These are phyloP conservation scores for Siphonodentalium dalli DNA, from an alignment of 2,888 invertebrate genomes.

Conservation along the genomic window DNA sequence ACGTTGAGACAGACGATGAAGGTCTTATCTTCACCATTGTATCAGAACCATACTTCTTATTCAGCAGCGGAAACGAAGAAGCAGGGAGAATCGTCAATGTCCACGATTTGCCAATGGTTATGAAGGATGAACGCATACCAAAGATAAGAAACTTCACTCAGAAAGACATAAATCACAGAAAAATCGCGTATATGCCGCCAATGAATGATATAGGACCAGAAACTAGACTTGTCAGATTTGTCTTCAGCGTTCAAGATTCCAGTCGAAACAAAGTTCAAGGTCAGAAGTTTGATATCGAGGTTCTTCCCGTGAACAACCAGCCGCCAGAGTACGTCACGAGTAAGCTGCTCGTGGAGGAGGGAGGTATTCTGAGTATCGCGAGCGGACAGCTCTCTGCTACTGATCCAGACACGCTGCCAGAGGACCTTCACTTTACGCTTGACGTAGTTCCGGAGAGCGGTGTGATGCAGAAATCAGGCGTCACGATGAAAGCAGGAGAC, in stretches of 20 bases:
- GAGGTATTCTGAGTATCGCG: slow-evolving; percentile 58
- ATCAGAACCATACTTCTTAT: slow-evolving; percentile 59
- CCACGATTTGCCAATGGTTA: slow-evolving; percentile 47
- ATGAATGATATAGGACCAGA: slow-evolving; percentile 59
- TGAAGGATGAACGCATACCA: slow-evolving; percentile 43
- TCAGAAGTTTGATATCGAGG: slow-evolving; percentile 59
- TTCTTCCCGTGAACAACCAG: slow-evolving; percentile 61
- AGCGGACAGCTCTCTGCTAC: slow-evolving; percentile 59
- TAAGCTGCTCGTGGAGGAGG: slow-evolving; percentile 55
- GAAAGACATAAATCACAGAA: slow-evolving; percentile 59
- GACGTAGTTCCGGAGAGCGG: slow-evolving; percentile 58
- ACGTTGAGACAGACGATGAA: slow-evolving; percentile 53
- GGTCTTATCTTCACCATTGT: slow-evolving; percentile 60
- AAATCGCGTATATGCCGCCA: slow-evolving; percentile 64
- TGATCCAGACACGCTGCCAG: slow-evolving; percentile 58
- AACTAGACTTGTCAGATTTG: slow-evolving; percentile 50
- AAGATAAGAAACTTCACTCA: slow-evolving; percentile 57
- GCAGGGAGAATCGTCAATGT: slow-evolving; percentile 59
- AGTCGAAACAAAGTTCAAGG: slow-evolving; percentile 53
- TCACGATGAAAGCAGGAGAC: slow-evolving; percentile 50
- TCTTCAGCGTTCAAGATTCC: slow-evolving; percentile 58
- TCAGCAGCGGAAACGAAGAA: slow-evolving; percentile 53
- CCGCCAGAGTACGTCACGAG: slow-evolving; percentile 51
- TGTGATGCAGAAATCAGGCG: slow-evolving; percentile 55
- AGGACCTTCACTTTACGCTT: slow-evolving; percentile 52